Evolutionary conservation across 2,113 vertebrate species (phyloP), one percentile per base, ranked within the genome.

Genomic region (Zapornia atra): DNA sequence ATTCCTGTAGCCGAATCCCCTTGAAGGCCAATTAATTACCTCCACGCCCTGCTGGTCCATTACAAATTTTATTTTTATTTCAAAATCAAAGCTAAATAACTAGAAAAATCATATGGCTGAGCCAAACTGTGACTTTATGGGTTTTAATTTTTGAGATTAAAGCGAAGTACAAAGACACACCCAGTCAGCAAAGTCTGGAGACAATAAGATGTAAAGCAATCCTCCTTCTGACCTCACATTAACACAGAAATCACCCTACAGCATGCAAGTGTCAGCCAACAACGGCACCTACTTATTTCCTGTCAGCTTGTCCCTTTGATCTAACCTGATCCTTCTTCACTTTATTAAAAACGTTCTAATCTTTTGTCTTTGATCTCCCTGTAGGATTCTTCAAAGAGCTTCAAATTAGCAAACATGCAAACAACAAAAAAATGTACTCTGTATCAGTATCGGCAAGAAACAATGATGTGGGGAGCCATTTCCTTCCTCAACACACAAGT

Each of bases 271-370:
- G 97, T 97, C 97, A 97, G 96, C 96, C 92, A 96, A 96, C 95
- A 97, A 94, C 88, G 61, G 97, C 96, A 97, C 96, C 97, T 97
- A 97, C 94, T 97, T 97, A 97, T 97, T 97, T 97, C 97, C 97
- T 97, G 97, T 97, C 96, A 97, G 97, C 93, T 96, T 97, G 92
- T 90, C 93, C 96, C 97, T 97, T 97, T 97, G 97, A 97, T 97
- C 97, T 97, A 97, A 96, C 95, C 96, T 97, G 96, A 97, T 97
- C 96, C 96, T 97, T 95, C 96, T 95, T 97, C 96, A 97, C 96
- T 97, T 97, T 97, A 97, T 97, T 97, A 97, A 97, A 97, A 97
- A 95, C 86, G 79, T 96, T 96, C 95, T 97, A 96, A 97, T 96
- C 97, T 97, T 96, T 96, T 96, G 96, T 96, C 97, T 97, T 97